Percentiles rank a stretch among this genome's conserved stretches.
Evolutionary conservation across 2,113 vertebrate genomes (phyloP).

Genomic region (Pteronura brasiliensis): DNA sequence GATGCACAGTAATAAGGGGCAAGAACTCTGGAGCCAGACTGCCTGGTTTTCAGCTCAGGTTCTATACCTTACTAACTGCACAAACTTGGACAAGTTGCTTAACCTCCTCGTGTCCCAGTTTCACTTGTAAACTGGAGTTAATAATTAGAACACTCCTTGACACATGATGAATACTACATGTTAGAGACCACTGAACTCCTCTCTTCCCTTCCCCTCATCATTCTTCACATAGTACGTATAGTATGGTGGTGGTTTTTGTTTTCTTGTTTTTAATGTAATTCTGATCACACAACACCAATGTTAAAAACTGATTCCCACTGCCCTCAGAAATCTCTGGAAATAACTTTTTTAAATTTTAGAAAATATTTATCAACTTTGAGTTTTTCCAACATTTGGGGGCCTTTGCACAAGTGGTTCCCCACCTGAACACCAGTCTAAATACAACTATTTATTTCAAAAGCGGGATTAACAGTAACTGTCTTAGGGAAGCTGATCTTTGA

Average conservation of each 20-base stretch:
- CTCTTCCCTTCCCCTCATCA: neutral
- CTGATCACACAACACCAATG: neutral
- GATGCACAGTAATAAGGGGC: neutral
- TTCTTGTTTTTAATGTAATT: neutral
- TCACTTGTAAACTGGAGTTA: neutral
- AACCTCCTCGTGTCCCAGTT: neutral
- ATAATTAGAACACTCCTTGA: neutral
- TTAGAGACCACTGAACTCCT: neutral
- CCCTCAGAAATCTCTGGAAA: neutral
- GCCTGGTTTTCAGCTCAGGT: neutral
- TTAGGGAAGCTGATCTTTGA: neutral
- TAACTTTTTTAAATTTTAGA: slow-evolving; percentile 17
- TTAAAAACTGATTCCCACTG: neutral
- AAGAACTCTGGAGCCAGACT: neutral
- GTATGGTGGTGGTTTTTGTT: neutral
- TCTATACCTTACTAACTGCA: neutral
- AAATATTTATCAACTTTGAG: neutral
- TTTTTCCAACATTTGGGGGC: neutral
- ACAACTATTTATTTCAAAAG: neutral
- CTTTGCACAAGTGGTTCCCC: neutral
- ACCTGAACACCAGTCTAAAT: neutral
- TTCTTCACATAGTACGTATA: neutral
- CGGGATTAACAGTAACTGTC: neutral
- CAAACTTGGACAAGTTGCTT: neutral
- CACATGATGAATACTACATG: neutral